phyloP scores from a whole-genome alignment of 2,113 vertebrate genomes.

The Dermatemys mawii region DNA sequence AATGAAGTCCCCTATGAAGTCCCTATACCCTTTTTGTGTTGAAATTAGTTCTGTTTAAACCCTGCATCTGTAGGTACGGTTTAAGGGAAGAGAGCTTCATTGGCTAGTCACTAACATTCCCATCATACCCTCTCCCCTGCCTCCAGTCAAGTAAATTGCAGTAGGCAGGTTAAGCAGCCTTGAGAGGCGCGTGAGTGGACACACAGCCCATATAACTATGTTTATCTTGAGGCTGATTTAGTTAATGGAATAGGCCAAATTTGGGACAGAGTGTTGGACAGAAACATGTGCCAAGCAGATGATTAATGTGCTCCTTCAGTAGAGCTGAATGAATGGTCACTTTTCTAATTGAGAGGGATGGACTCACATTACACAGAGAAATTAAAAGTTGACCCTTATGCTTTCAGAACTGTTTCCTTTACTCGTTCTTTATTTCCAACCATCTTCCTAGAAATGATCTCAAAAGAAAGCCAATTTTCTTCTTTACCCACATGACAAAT shows the following conservation, averaged over 20 bases:
- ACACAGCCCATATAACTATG: not conserved
- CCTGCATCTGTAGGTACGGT: not conserved
- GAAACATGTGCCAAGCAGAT: not conserved
- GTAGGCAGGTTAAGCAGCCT: not conserved
- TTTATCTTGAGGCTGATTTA: not conserved
- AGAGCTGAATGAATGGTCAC: not conserved
- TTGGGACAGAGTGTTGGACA: rapidly evolving
- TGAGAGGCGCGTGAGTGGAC: not conserved
- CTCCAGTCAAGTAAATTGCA: not conserved
- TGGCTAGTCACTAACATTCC: not conserved
- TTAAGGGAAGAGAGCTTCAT: not conserved
- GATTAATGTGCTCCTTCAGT: not conserved
- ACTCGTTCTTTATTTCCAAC: not conserved
- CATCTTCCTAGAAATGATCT: not conserved
- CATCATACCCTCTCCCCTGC: not conserved
- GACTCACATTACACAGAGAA: not conserved
- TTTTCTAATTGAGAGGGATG: not conserved
- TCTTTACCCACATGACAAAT: not conserved
- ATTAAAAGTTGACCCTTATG: not conserved
- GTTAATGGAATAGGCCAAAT: not conserved
- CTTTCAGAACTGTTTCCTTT: not conserved
- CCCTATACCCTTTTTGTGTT: not conserved
- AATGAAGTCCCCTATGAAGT: not conserved
- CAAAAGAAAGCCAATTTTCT: not conserved
- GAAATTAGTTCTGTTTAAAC: not conserved